Conservation (phyloP, 2,797 vertebrate genomes). For the Malurus splendens region DNA sequence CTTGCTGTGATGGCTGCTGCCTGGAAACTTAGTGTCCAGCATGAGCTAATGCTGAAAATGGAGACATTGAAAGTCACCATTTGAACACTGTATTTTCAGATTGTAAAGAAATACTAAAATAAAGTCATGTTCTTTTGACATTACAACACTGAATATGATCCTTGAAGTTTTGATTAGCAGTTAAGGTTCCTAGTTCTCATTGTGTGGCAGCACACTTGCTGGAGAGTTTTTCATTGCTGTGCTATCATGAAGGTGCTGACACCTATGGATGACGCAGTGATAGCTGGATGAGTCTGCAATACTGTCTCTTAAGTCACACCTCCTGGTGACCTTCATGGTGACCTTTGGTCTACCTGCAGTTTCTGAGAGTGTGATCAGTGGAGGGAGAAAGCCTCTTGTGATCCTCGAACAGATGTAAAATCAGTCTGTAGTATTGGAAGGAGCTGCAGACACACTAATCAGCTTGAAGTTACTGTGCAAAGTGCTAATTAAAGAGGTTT, state of each 20-base stretch:
- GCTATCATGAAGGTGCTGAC: neutral
- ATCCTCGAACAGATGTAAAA: neutral
- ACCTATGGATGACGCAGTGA: neutral
- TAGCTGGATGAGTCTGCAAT: neutral
- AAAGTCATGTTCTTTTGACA: neutral
- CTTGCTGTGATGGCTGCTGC: neutral
- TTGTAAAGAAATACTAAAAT: neutral
- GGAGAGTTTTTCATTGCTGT: neutral
- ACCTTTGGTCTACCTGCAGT: neutral
- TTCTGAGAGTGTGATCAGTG: neutral
- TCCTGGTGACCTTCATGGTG: neutral
- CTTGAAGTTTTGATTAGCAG: neutral
- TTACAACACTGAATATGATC: neutral
- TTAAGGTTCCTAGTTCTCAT: fast-evolving
- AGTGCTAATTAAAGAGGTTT: neutral
- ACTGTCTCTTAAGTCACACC: neutral
- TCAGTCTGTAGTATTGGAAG: neutral
- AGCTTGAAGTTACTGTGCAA: neutral
- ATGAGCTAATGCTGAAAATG: neutral
- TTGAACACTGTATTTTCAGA: neutral
- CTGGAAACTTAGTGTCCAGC: neutral
- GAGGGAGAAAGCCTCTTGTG: neutral
- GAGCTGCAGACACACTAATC: neutral
- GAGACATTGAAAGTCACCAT: neutral
- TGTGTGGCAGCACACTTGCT: neutral